Evolutionary conservation across 2,888 invertebrate genomes (phyloP).

Genomic region (Parnassius mnemosyne): DNA sequence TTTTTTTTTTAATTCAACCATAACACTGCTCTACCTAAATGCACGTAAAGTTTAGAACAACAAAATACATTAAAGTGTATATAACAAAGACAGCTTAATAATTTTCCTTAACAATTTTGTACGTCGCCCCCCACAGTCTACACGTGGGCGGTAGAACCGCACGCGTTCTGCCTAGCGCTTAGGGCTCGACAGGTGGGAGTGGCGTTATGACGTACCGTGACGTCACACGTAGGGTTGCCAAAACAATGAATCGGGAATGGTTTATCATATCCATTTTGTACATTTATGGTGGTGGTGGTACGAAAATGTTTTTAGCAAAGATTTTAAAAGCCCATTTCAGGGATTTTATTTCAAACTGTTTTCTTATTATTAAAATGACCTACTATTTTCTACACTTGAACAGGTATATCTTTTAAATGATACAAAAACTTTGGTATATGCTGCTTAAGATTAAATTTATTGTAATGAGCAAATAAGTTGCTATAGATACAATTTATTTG

Average conservation of each 20-base stretch:
- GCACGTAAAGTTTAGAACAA: not conserved
- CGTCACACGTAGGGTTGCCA: conserved; percentile 52
- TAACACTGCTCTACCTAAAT: not conserved
- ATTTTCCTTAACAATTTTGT: conserved; percentile 27
- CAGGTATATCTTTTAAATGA: too few species aligned
- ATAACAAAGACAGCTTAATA: conserved; percentile 22
- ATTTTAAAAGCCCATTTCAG: too few species aligned
- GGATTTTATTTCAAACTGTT: too few species aligned
- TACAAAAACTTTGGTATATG: too few species aligned
- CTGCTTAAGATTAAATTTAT: too few species aligned
- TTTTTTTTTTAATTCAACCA: not conserved
- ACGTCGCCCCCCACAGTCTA: conserved; percentile 50
- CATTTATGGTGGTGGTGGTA: too few species aligned
- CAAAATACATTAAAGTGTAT: conserved; percentile 5
- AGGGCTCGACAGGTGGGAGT: conserved; percentile 75
- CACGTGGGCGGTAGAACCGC: conserved; percentile 57
- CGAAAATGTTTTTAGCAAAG: too few species aligned
- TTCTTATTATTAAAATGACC: too few species aligned
- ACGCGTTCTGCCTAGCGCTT: conserved; percentile 67
- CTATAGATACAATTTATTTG: too few species aligned
- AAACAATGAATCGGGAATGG: not conserved
- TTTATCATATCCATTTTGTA: too few species aligned
- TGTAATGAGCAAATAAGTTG: too few species aligned
- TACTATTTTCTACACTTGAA: too few species aligned
- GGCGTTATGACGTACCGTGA: conserved; percentile 60